Evolutionary conservation across 37 sponge, comb jelly and placozoan genomes (phyloP), one percentile per base, ranked within the genome.

Genomic region (Ianthella basta): DNA sequence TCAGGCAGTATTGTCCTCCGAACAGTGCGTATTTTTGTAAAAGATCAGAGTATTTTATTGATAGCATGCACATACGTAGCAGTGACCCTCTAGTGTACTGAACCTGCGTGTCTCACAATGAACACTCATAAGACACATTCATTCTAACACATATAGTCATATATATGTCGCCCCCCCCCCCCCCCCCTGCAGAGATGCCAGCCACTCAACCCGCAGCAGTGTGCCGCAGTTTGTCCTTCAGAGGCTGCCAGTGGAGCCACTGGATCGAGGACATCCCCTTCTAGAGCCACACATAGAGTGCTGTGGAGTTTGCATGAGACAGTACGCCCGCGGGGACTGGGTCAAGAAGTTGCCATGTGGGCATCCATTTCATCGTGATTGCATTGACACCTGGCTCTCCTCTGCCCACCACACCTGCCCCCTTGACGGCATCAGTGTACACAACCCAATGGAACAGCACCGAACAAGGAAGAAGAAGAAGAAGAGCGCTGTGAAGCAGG

Each of bases 291-390:
- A 72, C 27, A 81, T 33, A 30, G 27, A 80, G n/a, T 86, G 90
- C 59, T 73, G 84, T 64, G 44, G 72, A 32, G 77, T 96, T 14
- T 96, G 97, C 79, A 27, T 24, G 13, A 24, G 30, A 38, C 23
- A 15, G 1, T 96, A 87, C 78, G 30, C 15, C 18, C 36, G 84
- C 20, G 92, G 93, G 33, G 88, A 96, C 29, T 93, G 92, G 92
- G 60, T 93, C 34, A 81, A 88, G 38, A 93, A 72, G 27, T 87
- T 96, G 0, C 97, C 94, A 8, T 96, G 97, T 60, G 84, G 80
- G 54, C 97, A 96, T 30, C 70, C 29, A 12, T 69, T 69, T 69
- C 70, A 69, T 30, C 29, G 70, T 13, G 70, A 69, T 6, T 69
- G 70, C 34, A 35, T 30, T 18, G 70, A 69, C 34, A 34, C 70